phyloP scores from a whole-genome alignment of 2,888 invertebrate species.

The Lochmaea crataegi region DNA sequence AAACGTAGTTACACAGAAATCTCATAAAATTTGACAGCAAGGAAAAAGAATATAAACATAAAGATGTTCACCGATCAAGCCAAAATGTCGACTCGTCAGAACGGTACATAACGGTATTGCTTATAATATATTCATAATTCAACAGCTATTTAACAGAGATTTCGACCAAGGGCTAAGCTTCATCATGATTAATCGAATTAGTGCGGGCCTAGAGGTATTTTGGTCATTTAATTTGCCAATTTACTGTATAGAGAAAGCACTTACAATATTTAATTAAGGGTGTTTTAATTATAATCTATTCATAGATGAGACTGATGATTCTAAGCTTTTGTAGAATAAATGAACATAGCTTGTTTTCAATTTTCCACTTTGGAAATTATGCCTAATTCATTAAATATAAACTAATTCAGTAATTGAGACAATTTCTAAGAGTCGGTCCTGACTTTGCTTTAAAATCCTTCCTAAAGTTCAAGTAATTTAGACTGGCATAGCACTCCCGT shows the following conservation, averaged over 20 bases:
- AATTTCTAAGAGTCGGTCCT: not conserved
- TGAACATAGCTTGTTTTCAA: no score
- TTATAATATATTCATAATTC: slow-evolving; percentile 19
- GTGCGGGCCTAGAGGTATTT: slow-evolving; percentile 8
- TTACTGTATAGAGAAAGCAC: slow-evolving; percentile 2
- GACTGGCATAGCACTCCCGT: not conserved
- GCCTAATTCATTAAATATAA: no score
- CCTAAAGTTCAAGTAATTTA: slow-evolving; percentile 2
- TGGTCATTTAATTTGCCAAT: slow-evolving; percentile 23
- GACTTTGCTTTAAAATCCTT: not conserved
- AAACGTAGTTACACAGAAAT: no score
- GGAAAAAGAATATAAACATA: no score
- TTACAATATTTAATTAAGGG: not conserved
- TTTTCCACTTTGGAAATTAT: no score
- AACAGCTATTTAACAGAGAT: slow-evolving; percentile 23
- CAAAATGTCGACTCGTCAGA: not conserved
- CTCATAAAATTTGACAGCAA: no score
- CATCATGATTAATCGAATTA: slow-evolving; percentile 24
- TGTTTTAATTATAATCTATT: not conserved
- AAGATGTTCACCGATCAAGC: not conserved
- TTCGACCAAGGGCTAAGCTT: slow-evolving; percentile 27
- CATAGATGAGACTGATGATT: no score
- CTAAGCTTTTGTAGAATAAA: no score
- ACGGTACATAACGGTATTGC: not conserved
- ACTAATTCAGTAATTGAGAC: not conserved